Evolutionary conservation across 2,113 vertebrate species (phyloP).

Genomic region (Sylvilagus bachmani): DNA sequence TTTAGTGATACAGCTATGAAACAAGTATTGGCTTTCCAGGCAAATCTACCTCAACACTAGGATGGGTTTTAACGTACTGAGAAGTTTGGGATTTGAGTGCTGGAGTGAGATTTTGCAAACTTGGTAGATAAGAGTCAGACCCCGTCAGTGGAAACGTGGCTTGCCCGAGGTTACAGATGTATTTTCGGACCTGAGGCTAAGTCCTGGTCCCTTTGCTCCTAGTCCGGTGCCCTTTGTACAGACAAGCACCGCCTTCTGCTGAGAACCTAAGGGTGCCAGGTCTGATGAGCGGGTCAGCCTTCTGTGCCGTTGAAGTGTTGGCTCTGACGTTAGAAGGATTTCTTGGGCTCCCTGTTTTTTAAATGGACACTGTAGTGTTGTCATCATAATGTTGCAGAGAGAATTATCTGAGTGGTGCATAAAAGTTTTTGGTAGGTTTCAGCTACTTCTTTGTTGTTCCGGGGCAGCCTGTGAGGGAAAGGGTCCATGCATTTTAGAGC

Average conservation of each 20-base stretch:
- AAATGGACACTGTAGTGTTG: neutral
- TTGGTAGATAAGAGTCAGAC: neutral
- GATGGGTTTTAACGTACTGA: constrained; percentile 9
- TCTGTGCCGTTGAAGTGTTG: neutral
- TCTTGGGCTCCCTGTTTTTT: neutral
- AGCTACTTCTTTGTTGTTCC: neutral
- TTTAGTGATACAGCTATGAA: neutral
- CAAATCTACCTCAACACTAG: neutral
- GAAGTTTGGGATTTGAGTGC: neutral
- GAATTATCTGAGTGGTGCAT: neutral
- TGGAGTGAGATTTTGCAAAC: neutral
- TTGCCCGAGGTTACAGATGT: neutral
- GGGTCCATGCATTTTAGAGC: neutral
- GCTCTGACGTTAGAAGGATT: neutral
- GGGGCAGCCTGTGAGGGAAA: neutral
- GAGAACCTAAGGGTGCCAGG: neutral
- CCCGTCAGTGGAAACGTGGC: neutral
- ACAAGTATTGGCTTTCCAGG: constrained; percentile 7
- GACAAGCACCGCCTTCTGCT: neutral
- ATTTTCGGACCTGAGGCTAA: neutral
- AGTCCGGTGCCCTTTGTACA: neutral
- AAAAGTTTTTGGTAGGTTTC: neutral
- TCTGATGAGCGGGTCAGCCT: neutral
- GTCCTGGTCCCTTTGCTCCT: neutral
- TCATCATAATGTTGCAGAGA: neutral